These are phyloP conservation scores for Astyanax mexicanus DNA, from an alignment of 2,797 vertebrate species.

Conservation along the genomic window DNA sequence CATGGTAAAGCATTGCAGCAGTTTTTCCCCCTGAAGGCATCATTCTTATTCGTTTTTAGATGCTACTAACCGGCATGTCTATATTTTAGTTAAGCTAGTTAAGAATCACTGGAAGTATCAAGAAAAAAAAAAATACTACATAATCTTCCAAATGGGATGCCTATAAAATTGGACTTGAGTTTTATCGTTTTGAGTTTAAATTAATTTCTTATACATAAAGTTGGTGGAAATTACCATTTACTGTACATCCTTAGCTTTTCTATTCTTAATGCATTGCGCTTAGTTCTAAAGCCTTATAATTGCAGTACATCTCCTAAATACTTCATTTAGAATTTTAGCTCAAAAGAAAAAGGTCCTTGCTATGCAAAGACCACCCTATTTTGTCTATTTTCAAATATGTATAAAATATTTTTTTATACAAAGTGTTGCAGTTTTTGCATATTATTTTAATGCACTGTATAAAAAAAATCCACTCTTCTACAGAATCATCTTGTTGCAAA, in stretches of 20 bases:
- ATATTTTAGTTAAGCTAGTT: too few relatives aligned
- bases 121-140: background rate
- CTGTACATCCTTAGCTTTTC: background rate
- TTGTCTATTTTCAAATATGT: constrained; percentile 7
- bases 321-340: background rate
- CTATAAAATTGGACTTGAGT: background rate
- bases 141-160: background rate
- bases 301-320: background rate
- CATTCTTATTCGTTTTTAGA: too few relatives aligned
- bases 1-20: background rate
- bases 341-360: background rate
- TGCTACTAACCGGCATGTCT: too few relatives aligned
- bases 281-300: background rate
- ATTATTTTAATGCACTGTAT: background rate
- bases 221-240: background rate
- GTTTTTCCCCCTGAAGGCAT: background rate
- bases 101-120: background rate
- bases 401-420: constrained; percentile 19
- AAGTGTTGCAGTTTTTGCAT: background rate
- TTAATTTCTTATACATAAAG: background rate
- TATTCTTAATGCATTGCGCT: background rate
- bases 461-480: background rate
- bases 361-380: background rate
- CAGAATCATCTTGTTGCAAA: constrained; percentile 4
- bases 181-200: background rate